Conservation (phyloP, 37 sponge, comb jelly and placozoan genomes). For the Oopsacas minuta region DNA sequence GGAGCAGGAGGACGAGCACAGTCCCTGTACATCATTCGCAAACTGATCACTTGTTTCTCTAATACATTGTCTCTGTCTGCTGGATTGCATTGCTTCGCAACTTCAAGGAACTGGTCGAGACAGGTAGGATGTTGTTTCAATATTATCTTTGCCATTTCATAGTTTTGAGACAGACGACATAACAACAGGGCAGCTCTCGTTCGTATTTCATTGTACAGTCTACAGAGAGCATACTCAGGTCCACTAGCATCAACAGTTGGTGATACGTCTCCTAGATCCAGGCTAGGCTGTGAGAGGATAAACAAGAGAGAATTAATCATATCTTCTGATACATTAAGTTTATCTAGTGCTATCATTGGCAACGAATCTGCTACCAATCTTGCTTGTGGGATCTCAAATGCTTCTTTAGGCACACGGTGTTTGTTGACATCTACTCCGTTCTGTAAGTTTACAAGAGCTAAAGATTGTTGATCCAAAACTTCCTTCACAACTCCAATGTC, state of each 20-base stretch:
- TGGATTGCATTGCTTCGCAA: constrained; percentile 29
- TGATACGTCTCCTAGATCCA: background rate
- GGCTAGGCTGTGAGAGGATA: background rate
- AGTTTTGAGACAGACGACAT: constrained; percentile 15
- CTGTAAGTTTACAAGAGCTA: background rate
- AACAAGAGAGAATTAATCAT: background rate
- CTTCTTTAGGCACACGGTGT: constrained; percentile 2
- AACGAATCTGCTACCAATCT: background rate
- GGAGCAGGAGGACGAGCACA: constrained; percentile 81
- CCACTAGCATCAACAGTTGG: background rate
- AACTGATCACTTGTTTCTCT: constrained; percentile 54
- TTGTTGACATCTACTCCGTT: background rate
- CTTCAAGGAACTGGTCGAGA: constrained; percentile 23
- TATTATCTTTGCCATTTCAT: constrained; percentile 17
- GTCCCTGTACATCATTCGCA: constrained; percentile 93
- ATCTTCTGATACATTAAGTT: background rate
- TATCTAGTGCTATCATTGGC: background rate
- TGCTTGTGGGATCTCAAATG: constrained; percentile 14
- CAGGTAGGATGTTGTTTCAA: background rate
- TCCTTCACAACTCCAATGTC: constrained; percentile 17
- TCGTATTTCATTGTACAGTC: constrained; percentile 7
- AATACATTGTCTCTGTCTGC: constrained; percentile 35
- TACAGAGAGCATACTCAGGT: background rate
- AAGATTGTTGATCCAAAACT: background rate
- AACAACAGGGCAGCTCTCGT: constrained; percentile 20